These are phyloP conservation scores for Halichoeres trimaculatus DNA, from an alignment of 2,113 vertebrate species.

Conservation along the genomic window DNA sequence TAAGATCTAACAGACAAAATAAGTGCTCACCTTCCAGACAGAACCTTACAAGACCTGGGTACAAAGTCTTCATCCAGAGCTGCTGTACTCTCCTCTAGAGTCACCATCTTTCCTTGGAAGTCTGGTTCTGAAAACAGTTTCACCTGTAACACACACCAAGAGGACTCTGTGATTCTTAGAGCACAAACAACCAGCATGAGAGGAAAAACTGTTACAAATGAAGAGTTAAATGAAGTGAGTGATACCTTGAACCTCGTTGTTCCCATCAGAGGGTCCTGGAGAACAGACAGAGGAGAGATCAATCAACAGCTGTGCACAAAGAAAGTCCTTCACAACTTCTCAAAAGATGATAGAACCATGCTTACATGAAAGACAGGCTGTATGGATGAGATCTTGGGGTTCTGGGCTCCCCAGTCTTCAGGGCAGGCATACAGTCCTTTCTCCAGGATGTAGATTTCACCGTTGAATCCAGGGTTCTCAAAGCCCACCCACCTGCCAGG, in stretches of 20 bases:
- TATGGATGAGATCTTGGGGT: constrained; percentile 89
- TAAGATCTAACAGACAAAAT: background rate
- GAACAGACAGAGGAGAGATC: constrained; percentile 13
- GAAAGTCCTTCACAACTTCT: background rate
- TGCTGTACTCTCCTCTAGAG: constrained; percentile 83
- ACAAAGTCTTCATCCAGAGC: constrained; percentile 86
- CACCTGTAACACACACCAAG: constrained; percentile 81
- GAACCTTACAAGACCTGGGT: constrained; percentile 90
- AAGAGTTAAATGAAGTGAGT: background rate
- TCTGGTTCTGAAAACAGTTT: constrained; percentile 91
- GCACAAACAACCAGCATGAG: background rate
- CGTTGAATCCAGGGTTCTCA: constrained; percentile 91
- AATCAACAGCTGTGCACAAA: background rate
- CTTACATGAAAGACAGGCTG: constrained; percentile 92
- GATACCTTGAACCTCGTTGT: constrained; percentile 78
- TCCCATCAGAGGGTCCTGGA: constrained; percentile 70
- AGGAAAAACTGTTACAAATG: background rate
- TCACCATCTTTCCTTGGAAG: constrained; percentile 87
- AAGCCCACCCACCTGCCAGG: constrained; percentile 92
- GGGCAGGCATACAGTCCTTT: constrained; percentile 90
- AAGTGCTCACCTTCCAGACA: constrained; percentile 88
- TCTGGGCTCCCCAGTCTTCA: constrained; percentile 91
- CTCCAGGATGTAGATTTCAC: constrained; percentile 91
- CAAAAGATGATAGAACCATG: background rate
- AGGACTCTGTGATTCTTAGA: background rate